phyloP scores from a whole-genome alignment of 53 echinoderm and acorn worm species.

The Echinarachnius parma region DNA sequence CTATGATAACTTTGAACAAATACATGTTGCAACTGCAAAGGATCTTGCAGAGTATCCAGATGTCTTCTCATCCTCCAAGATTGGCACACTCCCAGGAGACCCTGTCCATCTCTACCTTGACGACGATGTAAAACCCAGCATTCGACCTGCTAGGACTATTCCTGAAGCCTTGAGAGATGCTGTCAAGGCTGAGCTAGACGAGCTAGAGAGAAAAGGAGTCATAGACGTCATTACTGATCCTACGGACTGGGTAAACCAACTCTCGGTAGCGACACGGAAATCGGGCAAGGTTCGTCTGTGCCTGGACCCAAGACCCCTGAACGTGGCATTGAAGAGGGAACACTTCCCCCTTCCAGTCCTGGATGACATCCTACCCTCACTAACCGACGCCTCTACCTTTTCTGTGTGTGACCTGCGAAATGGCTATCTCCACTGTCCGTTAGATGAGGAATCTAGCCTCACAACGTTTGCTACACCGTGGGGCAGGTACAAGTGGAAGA shows the following conservation, averaged over 20 bases:
- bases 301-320: constrained; percentile 59
- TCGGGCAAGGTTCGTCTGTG: constrained; percentile 60
- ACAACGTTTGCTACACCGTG: constrained; percentile 59
- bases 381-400: constrained; percentile 44
- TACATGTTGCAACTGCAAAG: constrained; percentile 12
- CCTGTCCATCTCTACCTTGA: constrained; percentile 19
- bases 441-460: constrained; percentile 63
- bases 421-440: constrained; percentile 60
- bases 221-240: constrained; percentile 47
- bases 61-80: constrained; percentile 27
- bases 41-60: constrained; percentile 27
- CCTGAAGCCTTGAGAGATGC: constrained; percentile 46
- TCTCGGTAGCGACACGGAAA: constrained; percentile 54
- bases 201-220: constrained; percentile 36
- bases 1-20: constrained; percentile 43
- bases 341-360: constrained; percentile 61
- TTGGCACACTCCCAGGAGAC: constrained; percentile 49
- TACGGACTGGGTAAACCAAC: constrained; percentile 61
- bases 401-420: constrained; percentile 54
- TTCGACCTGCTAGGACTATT: constrained; percentile 39
- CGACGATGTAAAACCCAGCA: constrained; percentile 23
- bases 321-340: constrained; percentile 39
- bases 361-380: constrained; percentile 43
- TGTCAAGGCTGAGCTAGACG: constrained; percentile 54
- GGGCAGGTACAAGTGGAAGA: constrained; percentile 44